phyloP scores from a whole-genome alignment of 2,797 vertebrate genomes.

The Xyrichtys novacula region DNA sequence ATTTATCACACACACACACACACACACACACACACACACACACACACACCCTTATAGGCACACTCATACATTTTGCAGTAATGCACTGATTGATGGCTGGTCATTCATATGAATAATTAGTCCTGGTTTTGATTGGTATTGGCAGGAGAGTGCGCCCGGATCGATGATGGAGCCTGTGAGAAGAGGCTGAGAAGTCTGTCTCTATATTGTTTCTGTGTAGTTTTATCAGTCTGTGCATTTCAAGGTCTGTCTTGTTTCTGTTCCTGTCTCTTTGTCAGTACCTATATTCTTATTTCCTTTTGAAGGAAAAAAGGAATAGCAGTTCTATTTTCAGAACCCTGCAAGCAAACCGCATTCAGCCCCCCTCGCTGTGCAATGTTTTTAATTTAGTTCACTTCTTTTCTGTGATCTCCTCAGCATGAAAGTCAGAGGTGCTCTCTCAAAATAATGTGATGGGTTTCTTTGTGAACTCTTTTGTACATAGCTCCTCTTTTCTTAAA shows the following conservation, averaged over 20 bases:
- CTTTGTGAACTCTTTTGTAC: not conserved
- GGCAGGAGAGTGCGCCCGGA: not conserved
- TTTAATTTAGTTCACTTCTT: not conserved
- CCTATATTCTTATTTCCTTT: not conserved
- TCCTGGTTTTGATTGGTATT: slow-evolving; percentile 14
- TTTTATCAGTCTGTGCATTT: not conserved
- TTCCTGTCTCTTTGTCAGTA: not conserved
- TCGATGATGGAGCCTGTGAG: slow-evolving; percentile 18
- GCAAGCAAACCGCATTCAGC: not conserved
- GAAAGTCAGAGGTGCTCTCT: not conserved
- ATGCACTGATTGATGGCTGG: slow-evolving; percentile 3
- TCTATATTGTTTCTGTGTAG: not conserved
- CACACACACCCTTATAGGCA: not conserved
- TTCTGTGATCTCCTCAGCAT: slow-evolving; percentile 3
- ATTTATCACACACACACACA: slow-evolving; percentile 14
- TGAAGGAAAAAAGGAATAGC: not conserved
- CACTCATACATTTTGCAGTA: not conserved
- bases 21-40: slow-evolving; percentile 5
- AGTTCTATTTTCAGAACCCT: not conserved
- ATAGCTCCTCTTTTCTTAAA: not conserved
- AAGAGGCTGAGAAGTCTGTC: not conserved
- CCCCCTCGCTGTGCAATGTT: not conserved
- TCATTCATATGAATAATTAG: slow-evolving; percentile 38
- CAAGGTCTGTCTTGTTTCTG: not conserved
- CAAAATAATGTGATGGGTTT: not conserved